phyloP scores from a whole-genome alignment of 1,140 invertebrate genomes.

The Panonychus citri region DNA sequence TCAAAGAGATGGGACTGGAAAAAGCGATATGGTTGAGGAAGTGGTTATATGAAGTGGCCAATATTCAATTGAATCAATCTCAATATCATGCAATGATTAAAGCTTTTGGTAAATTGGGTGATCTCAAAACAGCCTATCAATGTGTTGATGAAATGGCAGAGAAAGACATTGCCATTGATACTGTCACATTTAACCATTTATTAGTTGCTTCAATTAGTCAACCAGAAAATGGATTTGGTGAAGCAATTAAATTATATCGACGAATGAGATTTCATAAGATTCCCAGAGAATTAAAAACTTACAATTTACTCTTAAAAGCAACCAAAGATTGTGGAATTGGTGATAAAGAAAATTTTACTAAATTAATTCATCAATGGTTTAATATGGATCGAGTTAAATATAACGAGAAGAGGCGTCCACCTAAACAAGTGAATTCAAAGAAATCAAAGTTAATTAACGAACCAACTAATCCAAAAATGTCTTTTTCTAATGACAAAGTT shows the following conservation, averaged over 20 bases:
- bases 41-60: constrained; percentile 31
- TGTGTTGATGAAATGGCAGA: constrained; percentile 55
- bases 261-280: constrained; percentile 42
- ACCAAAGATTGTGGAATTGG: constrained; percentile 55
- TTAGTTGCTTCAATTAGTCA: constrained; percentile 56
- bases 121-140: constrained; percentile 45
- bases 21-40: constrained; percentile 37
- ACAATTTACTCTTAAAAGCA: constrained; percentile 52
- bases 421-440: background rate
- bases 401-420: background rate
- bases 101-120: constrained; percentile 56
- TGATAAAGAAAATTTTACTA: constrained; percentile 7
- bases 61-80: background rate
- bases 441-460: background rate
- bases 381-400: background rate
- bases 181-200: constrained; percentile 48
- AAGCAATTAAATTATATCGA: constrained; percentile 57
- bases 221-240: constrained; percentile 46
- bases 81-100: constrained; percentile 73
- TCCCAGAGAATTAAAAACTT: constrained; percentile 35
- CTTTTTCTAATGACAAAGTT: background rate
- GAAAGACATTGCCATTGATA: constrained; percentile 35
- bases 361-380: constrained; percentile 6
- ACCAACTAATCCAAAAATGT: background rate
- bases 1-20: constrained; percentile 31